A percentile compares a stretch with the other conserved stretches of the same genome.
These are phyloP conservation scores for Phenacoccus solenopsis DNA, from an alignment of 1,140 invertebrate species.

Conservation along the genomic window DNA sequence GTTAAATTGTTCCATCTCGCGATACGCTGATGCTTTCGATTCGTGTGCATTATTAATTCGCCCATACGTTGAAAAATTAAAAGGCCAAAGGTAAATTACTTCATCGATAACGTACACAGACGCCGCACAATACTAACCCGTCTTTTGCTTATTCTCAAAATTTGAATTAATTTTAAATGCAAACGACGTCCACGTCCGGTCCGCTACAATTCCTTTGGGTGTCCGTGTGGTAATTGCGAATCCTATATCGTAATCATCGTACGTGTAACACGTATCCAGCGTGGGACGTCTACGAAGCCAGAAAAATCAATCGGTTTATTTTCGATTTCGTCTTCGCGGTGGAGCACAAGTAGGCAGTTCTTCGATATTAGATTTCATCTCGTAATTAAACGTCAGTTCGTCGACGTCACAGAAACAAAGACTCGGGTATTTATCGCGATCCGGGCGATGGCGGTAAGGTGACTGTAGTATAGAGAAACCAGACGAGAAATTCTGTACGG, in stretches of 20 bases:
- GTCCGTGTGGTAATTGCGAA: no score
- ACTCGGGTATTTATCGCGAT: no score
- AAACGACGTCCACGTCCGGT: not conserved
- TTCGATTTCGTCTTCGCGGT: no score
- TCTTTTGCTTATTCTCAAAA: not conserved
- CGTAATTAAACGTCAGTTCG: no score
- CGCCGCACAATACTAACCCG: not conserved
- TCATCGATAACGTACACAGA: not conserved
- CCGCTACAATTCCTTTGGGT: not conserved
- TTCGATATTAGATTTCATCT: no score
- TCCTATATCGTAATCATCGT: no score
- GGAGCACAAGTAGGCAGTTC: no score
- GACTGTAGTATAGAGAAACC: not conserved
- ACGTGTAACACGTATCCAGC: no score
- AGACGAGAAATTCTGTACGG: not conserved
- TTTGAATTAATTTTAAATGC: not conserved
- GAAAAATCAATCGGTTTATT: no score
- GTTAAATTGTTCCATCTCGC: not conserved
- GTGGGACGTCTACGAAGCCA: no score
- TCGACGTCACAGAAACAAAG: no score
- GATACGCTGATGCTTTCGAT: not conserved
- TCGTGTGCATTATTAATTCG: not conserved
- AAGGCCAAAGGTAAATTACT: not conserved
- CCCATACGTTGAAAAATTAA: not conserved
- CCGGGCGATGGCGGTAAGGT: no score